phyloP scores from a whole-genome alignment of 2,888 invertebrate species.

The Nephrotoma guestfalica region DNA sequence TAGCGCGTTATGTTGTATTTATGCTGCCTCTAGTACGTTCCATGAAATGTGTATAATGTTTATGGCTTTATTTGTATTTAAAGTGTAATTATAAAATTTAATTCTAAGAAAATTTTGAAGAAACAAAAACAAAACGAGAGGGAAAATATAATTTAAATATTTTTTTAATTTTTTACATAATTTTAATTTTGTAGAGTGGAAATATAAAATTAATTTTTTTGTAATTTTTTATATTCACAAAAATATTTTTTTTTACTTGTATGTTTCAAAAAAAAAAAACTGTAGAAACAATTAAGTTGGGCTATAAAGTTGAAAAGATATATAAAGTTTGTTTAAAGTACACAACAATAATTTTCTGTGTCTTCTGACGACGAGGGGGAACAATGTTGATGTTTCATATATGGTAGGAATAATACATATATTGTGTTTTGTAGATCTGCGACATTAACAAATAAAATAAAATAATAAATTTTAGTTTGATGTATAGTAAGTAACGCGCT shows the following conservation, averaged over 20 bases:
- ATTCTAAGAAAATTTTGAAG: not conserved
- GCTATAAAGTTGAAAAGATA: not conserved
- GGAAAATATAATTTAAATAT: not conserved
- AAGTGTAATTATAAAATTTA: not conserved
- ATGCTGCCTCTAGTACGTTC: not conserved
- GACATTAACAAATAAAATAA: not conserved
- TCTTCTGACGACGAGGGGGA: not conserved
- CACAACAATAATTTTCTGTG: not conserved
- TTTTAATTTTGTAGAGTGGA: not conserved
- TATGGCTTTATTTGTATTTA: not conserved
- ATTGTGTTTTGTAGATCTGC: not conserved
- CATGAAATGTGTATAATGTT: not conserved
- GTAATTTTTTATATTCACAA: not conserved
- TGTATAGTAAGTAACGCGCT: not conserved
- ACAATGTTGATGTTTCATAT: not conserved
- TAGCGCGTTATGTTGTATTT: not conserved
- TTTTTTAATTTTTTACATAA: not conserved
- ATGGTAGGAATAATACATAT: not conserved
- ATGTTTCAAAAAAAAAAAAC: not conserved
- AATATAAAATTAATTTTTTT: not conserved
- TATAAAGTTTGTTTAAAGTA: not conserved
- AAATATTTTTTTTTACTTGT: not conserved
- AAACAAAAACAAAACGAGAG: not conserved
- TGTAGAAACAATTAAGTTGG: not conserved
- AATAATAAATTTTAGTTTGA: not conserved